Evolutionary conservation across 2,888 invertebrate species (phyloP).

Genomic region (Rhaphigaster nebulosa): DNA sequence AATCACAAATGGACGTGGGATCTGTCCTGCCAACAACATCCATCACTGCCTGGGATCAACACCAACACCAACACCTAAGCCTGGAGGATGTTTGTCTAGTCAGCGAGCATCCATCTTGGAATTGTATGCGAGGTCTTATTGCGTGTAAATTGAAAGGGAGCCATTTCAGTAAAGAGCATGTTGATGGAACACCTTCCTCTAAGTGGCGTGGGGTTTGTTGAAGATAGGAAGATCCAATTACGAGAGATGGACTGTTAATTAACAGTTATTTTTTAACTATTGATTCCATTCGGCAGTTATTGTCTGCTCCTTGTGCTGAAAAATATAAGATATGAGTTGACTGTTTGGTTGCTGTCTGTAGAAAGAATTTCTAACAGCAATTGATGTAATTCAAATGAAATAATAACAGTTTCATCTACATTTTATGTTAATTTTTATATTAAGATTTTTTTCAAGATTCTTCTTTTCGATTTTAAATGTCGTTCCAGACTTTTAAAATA

Average conservation of each 20-base stretch:
- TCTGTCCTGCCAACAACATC: background rate
- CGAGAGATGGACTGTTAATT: background rate
- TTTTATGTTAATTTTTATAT: too few species aligned
- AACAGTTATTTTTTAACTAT: background rate
- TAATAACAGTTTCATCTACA: too few species aligned
- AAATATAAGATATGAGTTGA: too few species aligned
- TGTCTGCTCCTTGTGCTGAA: too few species aligned
- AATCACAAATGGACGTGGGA: conserved; percentile 26
- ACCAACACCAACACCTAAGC: conserved; percentile 2
- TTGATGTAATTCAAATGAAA: too few species aligned
- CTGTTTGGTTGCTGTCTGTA: too few species aligned
- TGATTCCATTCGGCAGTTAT: too few species aligned
- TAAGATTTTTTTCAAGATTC: too few species aligned
- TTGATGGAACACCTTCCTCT: background rate
- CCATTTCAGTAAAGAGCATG: background rate
- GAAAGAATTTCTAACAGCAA: too few species aligned
- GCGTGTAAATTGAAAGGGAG: background rate
- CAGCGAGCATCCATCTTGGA: background rate
- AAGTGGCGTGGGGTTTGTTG: background rate
- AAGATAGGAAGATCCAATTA: background rate
- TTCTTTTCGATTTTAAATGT: too few species aligned
- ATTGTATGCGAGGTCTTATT: background rate
- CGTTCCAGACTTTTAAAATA: too few species aligned
- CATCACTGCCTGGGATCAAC: background rate
- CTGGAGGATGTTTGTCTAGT: background rate